phyloP scores from a whole-genome alignment of 2,113 vertebrate species.

The Eonycteris spelaea region DNA sequence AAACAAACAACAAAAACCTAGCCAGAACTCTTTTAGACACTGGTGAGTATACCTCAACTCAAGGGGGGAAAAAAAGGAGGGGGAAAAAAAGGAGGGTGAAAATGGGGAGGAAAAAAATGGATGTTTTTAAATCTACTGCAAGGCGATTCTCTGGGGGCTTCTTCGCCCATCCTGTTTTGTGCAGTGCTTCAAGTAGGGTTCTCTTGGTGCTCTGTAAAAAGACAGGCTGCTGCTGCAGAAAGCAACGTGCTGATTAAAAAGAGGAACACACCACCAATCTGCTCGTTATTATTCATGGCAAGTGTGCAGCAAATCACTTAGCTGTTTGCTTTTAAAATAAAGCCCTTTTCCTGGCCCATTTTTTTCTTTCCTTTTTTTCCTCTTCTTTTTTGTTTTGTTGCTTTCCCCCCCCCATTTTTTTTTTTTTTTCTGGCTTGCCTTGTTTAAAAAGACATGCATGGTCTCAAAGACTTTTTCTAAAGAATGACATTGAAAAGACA shows the following conservation, averaged over 20 bases:
- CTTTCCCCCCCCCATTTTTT: neutral
- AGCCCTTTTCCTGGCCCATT: constrained; percentile 38
- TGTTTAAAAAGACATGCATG: constrained; percentile 66
- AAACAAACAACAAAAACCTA: neutral
- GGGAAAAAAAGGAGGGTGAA: rapidly evolving
- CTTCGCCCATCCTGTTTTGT: constrained; percentile 34
- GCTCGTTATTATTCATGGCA: constrained; percentile 77
- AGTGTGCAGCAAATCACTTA: constrained; percentile 75
- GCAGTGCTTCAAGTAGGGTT: constrained; percentile 25
- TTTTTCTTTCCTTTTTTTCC: neutral
- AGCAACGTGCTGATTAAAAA: constrained; percentile 77
- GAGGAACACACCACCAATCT: constrained; percentile 53
- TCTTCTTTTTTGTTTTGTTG: neutral
- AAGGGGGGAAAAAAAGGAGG: neutral
- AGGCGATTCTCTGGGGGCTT: neutral
- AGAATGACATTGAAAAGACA: constrained; percentile 76
- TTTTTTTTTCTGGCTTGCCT: constrained; percentile 14
- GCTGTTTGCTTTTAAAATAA: constrained; percentile 78
- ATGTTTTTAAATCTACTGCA: neutral
- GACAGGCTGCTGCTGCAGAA: constrained; percentile 36
- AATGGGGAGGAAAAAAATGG: neutral
- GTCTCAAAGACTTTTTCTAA: constrained; percentile 74
- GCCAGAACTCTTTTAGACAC: neutral
- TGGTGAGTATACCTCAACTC: neutral
- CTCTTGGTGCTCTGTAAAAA: constrained; percentile 44